Evolutionary conservation across 2,888 invertebrate species (phyloP).

Genomic region (Linhomoeus sp.): DNA sequence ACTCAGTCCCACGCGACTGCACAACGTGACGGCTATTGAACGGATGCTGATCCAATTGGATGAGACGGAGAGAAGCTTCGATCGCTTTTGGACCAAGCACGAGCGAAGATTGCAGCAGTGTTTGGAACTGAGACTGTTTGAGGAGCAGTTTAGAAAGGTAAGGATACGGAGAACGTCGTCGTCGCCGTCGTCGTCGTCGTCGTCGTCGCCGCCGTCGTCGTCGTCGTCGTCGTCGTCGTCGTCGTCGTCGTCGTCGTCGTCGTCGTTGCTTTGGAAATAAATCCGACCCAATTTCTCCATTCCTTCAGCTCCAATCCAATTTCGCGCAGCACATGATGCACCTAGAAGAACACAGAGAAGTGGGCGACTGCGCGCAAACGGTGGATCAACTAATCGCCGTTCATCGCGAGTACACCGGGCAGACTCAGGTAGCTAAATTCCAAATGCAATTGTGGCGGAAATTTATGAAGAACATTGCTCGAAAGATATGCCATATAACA

Average conservation of each 20-base stretch:
- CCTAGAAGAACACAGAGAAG: slow-evolving; percentile 30
- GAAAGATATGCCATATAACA: too few relatives aligned
- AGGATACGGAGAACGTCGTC: too few relatives aligned
- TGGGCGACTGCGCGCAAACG: slow-evolving; percentile 28
- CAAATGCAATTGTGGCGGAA: too few relatives aligned
- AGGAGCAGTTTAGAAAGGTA: slow-evolving; percentile 69
- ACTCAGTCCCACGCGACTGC: slow-evolving; percentile 29
- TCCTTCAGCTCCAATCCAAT: slow-evolving; percentile 29
- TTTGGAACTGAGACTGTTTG: slow-evolving; percentile 70
- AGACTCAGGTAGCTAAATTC: too few relatives aligned
- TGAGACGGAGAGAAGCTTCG: slow-evolving; percentile 55
- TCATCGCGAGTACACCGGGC: slow-evolving; percentile 28
- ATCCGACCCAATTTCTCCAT: too few relatives aligned
- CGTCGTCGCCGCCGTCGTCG: too few relatives aligned
- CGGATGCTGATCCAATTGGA: slow-evolving; percentile 40
- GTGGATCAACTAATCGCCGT: slow-evolving; percentile 28
- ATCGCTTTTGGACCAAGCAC: slow-evolving; percentile 81
- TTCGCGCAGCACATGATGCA: slow-evolving; percentile 30
- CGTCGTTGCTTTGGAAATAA: too few relatives aligned
- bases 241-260: too few relatives aligned
- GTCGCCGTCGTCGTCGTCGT: too few relatives aligned
- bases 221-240: too few relatives aligned
- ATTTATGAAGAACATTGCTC: too few relatives aligned
- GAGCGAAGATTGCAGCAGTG: slow-evolving; percentile 70
- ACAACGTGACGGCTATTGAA: slow-evolving; percentile 73